These are phyloP conservation scores for Euleptes europaea DNA, from an alignment of 2,113 vertebrate genomes.

Conservation along the genomic window DNA sequence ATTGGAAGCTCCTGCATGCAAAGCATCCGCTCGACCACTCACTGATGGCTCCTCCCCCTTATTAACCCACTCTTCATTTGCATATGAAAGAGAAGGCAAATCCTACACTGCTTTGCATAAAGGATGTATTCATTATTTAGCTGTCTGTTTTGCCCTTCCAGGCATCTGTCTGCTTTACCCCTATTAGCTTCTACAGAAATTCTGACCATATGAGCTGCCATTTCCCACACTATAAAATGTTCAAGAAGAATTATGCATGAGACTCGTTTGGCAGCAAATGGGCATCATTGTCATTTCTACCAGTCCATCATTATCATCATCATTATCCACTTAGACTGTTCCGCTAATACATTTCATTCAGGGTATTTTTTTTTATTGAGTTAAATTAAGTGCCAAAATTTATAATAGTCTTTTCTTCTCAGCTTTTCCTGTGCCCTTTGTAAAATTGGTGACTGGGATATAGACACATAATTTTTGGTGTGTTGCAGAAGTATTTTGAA, in stretches of 20 bases:
- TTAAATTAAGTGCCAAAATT: conserved; percentile 2
- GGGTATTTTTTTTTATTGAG: not conserved
- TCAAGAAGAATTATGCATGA: not conserved
- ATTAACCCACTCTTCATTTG: not conserved
- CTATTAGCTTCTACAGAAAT: not conserved
- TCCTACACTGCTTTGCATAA: not conserved
- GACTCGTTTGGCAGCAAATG: not conserved
- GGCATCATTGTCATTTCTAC: not conserved
- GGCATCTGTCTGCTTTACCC: not conserved
- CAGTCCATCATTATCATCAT: not conserved
- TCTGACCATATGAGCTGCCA: not conserved
- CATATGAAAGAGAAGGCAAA: not conserved
- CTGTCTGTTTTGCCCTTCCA: not conserved
- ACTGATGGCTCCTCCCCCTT: too few relatives aligned
- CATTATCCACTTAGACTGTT: not conserved
- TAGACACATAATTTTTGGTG: not conserved
- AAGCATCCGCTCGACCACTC: too few relatives aligned
- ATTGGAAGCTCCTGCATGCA: too few relatives aligned
- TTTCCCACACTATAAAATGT: not conserved
- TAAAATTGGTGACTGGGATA: not conserved
- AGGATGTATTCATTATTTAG: not conserved
- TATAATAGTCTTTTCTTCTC: not conserved
- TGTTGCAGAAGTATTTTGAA: not conserved
- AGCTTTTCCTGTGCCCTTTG: not conserved
- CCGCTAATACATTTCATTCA: not conserved